Evolutionary conservation across 2,113 vertebrate species (phyloP).

Genomic region (Acrocephalus kingi): DNA sequence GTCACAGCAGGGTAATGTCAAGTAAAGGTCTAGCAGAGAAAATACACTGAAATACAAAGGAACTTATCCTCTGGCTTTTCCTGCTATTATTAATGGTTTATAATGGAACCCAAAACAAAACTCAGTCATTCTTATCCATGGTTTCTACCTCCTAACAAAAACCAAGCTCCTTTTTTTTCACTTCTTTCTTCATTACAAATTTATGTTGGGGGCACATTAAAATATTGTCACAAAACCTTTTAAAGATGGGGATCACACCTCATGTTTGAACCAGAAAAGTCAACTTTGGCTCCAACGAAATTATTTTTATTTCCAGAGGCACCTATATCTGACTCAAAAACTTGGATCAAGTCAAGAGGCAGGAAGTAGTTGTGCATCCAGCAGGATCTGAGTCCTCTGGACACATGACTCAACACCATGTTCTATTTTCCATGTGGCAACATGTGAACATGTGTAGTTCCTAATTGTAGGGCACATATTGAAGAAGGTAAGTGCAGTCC

Average conservation of each 20-base stretch:
- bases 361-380: not conserved
- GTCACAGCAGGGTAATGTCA: conserved; percentile 57
- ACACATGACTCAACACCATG: not conserved
- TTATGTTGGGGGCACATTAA: not conserved
- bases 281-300: not conserved
- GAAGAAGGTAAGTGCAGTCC: not conserved
- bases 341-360: not conserved
- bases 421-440: not conserved
- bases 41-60: conserved; percentile 59
- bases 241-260: not conserved
- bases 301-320: not conserved
- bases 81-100: conserved; percentile 59
- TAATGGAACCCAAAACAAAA: conserved; percentile 52
- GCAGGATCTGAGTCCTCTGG: not conserved
- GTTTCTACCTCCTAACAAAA: conserved; percentile 11
- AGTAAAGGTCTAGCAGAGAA: conserved; percentile 61
- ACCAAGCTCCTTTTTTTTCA: not conserved
- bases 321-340: not conserved
- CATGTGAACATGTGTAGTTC: not conserved
- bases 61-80: conserved; percentile 61
- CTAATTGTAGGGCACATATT: not conserved
- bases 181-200: not conserved
- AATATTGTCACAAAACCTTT: not conserved
- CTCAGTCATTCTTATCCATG: not conserved
- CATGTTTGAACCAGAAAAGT: not conserved